phyloP scores from a whole-genome alignment of 2,113 vertebrate species.

The Propithecus coquereli region DNA sequence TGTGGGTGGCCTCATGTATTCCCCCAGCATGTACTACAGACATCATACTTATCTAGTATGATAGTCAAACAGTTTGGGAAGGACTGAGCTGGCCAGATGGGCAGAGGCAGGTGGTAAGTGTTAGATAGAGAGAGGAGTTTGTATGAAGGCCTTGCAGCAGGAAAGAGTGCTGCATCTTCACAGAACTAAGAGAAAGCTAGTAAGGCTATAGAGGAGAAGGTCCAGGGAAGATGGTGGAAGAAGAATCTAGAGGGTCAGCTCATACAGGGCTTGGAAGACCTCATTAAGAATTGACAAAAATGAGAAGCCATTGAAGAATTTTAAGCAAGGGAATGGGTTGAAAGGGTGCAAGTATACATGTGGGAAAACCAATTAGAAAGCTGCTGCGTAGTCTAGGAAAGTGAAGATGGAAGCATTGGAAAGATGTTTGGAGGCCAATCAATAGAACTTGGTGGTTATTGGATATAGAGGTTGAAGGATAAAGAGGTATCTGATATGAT shows the following conservation, averaged over 20 bases:
- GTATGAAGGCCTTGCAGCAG: neutral
- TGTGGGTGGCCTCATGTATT: neutral
- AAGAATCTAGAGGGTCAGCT: neutral
- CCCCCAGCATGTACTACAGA: neutral
- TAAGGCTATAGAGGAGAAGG: neutral
- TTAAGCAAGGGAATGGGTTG: neutral
- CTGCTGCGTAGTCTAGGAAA: neutral
- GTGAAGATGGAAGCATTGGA: neutral
- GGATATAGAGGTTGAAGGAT: slow-evolving; percentile 2
- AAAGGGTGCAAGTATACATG: neutral
- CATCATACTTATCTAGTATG: neutral
- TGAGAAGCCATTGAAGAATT: neutral
- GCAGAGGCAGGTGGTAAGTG: neutral
- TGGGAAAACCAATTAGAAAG: neutral
- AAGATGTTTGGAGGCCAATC: neutral
- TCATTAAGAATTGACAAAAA: neutral
- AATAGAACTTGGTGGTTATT: neutral
- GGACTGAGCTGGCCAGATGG: neutral
- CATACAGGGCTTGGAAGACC: neutral
- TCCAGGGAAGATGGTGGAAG: neutral
- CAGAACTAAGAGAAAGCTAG: neutral
- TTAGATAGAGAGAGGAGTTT: neutral
- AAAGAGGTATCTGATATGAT: neutral
- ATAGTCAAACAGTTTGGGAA: neutral
- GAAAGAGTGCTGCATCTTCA: neutral